phyloP scores from a whole-genome alignment of 2,797 vertebrate species.

The Propithecus perrieri region DNA sequence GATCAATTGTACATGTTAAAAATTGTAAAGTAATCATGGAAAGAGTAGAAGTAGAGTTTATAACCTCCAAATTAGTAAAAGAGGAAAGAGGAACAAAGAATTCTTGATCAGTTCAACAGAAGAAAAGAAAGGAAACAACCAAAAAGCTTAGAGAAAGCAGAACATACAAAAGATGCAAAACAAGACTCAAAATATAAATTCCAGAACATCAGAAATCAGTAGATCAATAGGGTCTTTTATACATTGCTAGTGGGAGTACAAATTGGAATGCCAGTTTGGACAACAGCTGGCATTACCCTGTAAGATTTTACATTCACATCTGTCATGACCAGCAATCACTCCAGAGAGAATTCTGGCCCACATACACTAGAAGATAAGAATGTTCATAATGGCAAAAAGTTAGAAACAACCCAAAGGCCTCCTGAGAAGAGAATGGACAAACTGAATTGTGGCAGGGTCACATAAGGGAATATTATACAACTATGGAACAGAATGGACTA shows the following conservation, averaged over 20 bases:
- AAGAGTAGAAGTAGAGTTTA: constrained; percentile 11
- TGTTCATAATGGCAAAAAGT: background rate
- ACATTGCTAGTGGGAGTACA: background rate
- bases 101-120: background rate
- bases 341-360: background rate
- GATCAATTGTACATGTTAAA: background rate
- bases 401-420: background rate
- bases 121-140: background rate
- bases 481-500: background rate
- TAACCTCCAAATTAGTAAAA: background rate
- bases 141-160: background rate
- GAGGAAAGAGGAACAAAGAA: background rate
- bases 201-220: background rate
- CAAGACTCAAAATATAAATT: background rate
- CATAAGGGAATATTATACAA: background rate
- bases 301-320: background rate
- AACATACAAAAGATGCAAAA: background rate
- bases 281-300: background rate
- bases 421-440: background rate
- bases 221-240: background rate
- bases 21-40: background rate
- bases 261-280: background rate
- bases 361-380: background rate
- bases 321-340: background rate
- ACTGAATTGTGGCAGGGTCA: background rate